Evolutionary conservation across 2,797 vertebrate genomes (phyloP), one percentile per base, ranked within the genome.

Genomic region (Acanthiza pusilla): DNA sequence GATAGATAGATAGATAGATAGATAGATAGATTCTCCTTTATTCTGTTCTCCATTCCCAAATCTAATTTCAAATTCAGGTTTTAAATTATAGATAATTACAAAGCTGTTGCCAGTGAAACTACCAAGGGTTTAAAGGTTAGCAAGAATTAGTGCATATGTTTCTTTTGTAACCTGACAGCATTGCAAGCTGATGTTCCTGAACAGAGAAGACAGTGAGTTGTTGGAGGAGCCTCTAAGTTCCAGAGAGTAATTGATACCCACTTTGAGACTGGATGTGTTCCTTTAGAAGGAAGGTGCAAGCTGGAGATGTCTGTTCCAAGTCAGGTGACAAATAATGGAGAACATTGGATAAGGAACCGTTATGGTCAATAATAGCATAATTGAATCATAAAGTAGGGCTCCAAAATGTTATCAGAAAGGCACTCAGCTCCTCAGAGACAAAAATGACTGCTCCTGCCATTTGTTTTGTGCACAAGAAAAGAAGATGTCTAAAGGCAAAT

Each of bases 401-500:
- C 73, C 45, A 89, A 42, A 95, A 84, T 66, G 27, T 77, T 91
- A 68, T 16, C 67, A 85, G 77, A 70, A 88, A 84, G 68, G 60
- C 67, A 63, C 26, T 85, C 1, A 0, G 11, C 58, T 94, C 72
- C 71, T 78, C 23, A 93, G 68, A 89, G 68, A 72, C 30, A 62
- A 90, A 94, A 93, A 93, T 89, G 29, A 55, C 73, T 86, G 78
- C 73, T 81, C 48, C 71, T 95, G 77, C 88, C 38, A 7, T 95
- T 96, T 92, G 83, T 91, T 94, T 65, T 57, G 71, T 92, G 61
- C 50, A 61, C 63, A 89, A 61, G 82, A 83, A 65, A 84, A 89
- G 77, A 89, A 70, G 84, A 95, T 94, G 85, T 97, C 96, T 92
- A 70, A 95, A 92, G 94, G 91, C 95, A 95, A 89, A 76, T 91